Base-by-base conservation (phyloP, 1,140 invertebrate genomes). In the Heterodera schachtii region DNA sequence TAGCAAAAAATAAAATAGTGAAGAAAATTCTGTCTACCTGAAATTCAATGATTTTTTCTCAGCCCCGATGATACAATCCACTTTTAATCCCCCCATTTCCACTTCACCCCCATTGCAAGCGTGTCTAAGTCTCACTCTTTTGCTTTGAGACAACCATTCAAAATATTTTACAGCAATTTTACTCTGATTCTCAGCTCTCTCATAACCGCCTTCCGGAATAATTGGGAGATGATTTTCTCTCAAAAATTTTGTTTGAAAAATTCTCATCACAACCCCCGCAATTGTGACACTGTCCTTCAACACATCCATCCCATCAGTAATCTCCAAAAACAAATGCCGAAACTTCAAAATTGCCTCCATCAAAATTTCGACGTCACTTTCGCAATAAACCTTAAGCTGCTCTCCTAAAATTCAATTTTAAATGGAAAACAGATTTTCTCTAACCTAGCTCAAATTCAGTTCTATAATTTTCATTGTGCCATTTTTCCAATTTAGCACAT, bases 191-290 rank as follows among this genome's bases (percentile, higher is more conserved):
- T 31, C 31, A 1, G 31, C 31, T 31, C 31, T 31, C 31, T 31
- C 31, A 31, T 31, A 31, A 31, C 31, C 31, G 31, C 31, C 31
- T 31, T 31, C 31, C 31, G 31, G 31, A 31, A 31, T 31, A 31
- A 31, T 31, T n/a, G 31, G 49, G 5, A 77, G 4, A 16, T 73
- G 47, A 0, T 9, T 11, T 44, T 52, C 49, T 21, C 69, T 73
- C 4, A 77, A 7, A 73, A 60, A 66, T 6, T 77, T 73, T 3
- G 47, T 46, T n/a, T 66, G 9, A 47, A 77, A 77, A 66, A 60
- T n/a, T 1, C 31, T 19, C 49, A 77, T 78, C 7, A 44, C 8
- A 31, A 31, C 31, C 31, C 31, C 31, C 31, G 31, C 31, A 31
- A 31, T 31, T 31, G 31, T 31, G 0, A 75, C 71, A 21, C 21